A percentile compares a stretch with the other conserved stretches of the same genome.
phyloP scores from a whole-genome alignment of 1,140 invertebrate species.

The Radopholus similis region DNA sequence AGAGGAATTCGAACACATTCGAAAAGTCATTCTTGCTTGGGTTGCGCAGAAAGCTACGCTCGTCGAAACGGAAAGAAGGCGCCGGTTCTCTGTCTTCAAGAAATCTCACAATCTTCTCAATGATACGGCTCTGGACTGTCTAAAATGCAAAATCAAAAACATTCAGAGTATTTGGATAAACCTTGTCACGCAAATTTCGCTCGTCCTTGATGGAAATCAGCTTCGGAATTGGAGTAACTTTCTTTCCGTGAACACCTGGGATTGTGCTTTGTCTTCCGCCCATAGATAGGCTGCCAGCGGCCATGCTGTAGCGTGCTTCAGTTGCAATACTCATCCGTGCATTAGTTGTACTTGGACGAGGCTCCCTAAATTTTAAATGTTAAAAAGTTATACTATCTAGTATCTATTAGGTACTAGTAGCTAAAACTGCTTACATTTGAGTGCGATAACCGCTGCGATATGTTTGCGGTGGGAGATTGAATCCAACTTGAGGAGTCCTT shows the following conservation, averaged over 20 bases:
- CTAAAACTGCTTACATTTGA: too few relatives aligned
- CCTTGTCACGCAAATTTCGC: slow-evolving; percentile 3
- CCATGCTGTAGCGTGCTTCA: not conserved
- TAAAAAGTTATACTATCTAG: too few relatives aligned
- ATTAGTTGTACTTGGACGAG: too few relatives aligned
- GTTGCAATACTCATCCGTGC: too few relatives aligned
- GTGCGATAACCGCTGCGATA: too few relatives aligned
- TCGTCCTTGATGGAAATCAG: not conserved
- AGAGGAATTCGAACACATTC: slow-evolving; percentile 7
- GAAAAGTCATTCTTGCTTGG: slow-evolving; percentile 1
- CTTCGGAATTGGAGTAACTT: not conserved
- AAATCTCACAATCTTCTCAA: slow-evolving; percentile 4
- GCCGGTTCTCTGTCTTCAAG: slow-evolving; percentile 6
- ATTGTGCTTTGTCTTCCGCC: not conserved
- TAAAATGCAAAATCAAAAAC: not conserved
- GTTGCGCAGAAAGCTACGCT: not conserved
- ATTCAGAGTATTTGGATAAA: not conserved
- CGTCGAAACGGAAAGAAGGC: not conserved
- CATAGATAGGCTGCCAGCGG: not conserved
- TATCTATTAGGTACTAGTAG: too few relatives aligned
- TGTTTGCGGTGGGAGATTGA: too few relatives aligned
- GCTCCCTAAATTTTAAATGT: too few relatives aligned
- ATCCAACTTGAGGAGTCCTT: too few relatives aligned
- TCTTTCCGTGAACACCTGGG: not conserved
- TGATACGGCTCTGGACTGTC: slow-evolving; percentile 3